These are phyloP conservation scores for Anoplophora glabripennis DNA, from an alignment of 1,140 invertebrate genomes.

Conservation along the genomic window DNA sequence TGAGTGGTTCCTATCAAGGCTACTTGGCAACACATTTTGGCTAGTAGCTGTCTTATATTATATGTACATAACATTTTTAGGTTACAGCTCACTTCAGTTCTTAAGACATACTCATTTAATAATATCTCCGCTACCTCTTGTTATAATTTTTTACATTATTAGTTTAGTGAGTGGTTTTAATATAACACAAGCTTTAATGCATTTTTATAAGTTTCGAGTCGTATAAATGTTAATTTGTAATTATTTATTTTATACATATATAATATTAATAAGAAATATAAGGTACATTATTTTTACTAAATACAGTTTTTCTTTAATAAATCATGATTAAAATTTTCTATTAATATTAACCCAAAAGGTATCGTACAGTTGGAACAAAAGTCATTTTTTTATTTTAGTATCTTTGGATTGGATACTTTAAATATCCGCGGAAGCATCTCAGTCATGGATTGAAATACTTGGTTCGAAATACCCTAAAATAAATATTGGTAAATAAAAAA, in stretches of 20 bases:
- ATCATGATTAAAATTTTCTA: too few relatives aligned
- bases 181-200: constrained; percentile 69
- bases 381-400: constrained; percentile 53
- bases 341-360: not conserved
- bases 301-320: too few relatives aligned
- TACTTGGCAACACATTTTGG: constrained; percentile 94
- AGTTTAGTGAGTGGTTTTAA: constrained; percentile 70
- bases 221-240: too few relatives aligned
- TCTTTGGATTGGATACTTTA: constrained; percentile 83
- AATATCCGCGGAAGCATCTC: constrained; percentile 88
- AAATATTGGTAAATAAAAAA: constrained; percentile 23
- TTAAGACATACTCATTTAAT: constrained; percentile 84
- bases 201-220: constrained; percentile 64
- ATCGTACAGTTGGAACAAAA: not conserved
- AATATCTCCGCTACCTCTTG: constrained; percentile 77
- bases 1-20: constrained; percentile 70
- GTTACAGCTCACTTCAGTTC: constrained; percentile 91
- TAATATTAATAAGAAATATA: too few relatives aligned
- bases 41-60: constrained; percentile 89
- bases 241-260: too few relatives aligned
- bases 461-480: constrained; percentile 79
- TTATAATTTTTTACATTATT: constrained; percentile 76
- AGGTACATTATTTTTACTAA: too few relatives aligned
- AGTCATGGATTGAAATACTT: constrained; percentile 79
- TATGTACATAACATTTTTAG: constrained; percentile 95